Conservation (phyloP, 1,140 invertebrate genomes). For the Aphelenchoides besseyi region DNA sequence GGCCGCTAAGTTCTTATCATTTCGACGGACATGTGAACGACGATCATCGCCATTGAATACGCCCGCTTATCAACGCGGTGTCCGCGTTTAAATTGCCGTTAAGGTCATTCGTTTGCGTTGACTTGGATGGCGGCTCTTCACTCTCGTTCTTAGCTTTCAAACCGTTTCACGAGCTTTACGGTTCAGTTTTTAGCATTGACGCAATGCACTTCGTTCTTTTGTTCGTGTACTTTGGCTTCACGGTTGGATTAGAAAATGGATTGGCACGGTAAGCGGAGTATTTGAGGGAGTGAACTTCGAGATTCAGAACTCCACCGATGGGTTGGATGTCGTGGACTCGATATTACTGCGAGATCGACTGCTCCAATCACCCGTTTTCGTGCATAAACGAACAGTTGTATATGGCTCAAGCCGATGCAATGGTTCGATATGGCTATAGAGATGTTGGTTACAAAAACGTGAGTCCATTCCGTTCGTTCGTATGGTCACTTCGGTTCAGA, state of each 20-base stretch:
- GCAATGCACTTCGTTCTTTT: neutral
- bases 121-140: no score
- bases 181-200: no score
- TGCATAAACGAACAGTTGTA: conserved; percentile 58
- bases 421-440: conserved; percentile 48
- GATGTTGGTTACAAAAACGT: conserved; percentile 50
- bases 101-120: no score
- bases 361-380: conserved; percentile 62
- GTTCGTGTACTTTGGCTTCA: neutral
- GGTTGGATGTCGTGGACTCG: conserved; percentile 88
- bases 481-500: neutral
- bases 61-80: no score
- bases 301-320: conserved; percentile 74
- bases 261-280: neutral
- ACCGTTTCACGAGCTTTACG: no score
- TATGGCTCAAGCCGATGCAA: conserved; percentile 43
- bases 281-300: neutral
- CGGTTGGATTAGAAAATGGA: neutral
- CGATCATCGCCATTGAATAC: no score
- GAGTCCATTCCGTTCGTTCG: neutral
- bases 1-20: no score
- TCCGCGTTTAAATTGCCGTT: no score
- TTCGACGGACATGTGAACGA: no score
- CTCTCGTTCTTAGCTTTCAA: no score
- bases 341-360: conserved; percentile 87